Percentiles rank a stretch among this genome's conserved stretches.
Evolutionary conservation across 2,113 vertebrate species (phyloP).

Genomic region (Anarrhichthys ocellatus): DNA sequence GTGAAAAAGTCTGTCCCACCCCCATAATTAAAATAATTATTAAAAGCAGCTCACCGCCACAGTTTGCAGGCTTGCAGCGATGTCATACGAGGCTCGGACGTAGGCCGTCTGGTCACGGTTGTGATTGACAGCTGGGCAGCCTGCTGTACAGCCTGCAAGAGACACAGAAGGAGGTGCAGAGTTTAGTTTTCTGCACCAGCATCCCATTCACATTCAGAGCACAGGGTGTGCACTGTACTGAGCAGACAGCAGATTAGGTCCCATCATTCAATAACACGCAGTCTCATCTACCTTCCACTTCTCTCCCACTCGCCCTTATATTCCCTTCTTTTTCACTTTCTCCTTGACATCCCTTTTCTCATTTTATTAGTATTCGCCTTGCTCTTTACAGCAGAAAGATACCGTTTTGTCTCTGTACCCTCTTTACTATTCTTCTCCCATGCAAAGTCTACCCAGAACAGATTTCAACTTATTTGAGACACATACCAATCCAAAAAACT

Average conservation of each 20-base stretch:
- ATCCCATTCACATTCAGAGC: conserved; percentile 71
- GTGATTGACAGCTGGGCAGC: conserved; percentile 12
- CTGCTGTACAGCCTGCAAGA: conserved; percentile 4
- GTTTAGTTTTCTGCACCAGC: conserved; percentile 58
- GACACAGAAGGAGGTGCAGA: conserved; percentile 32
- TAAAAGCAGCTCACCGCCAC: conserved; percentile 12
- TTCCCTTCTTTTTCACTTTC: conserved; percentile 22
- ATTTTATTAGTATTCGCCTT: neutral
- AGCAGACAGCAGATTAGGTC: conserved; percentile 77
- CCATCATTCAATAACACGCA: conserved; percentile 71
- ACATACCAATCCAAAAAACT: neutral
- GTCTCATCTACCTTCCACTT: conserved; percentile 41
- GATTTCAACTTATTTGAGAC: neutral
- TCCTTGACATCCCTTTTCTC: conserved; percentile 4
- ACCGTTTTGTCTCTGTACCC: too few species aligned
- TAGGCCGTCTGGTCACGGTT: neutral
- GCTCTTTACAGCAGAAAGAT: neutral
- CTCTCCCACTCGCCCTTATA: conserved; percentile 8
- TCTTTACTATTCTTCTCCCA: neutral
- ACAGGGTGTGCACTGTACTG: conserved; percentile 67
- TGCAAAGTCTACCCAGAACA: neutral
- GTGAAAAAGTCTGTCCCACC: neutral
- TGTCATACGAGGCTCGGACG: neutral
- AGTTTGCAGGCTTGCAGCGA: neutral
- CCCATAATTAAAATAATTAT: neutral